Percentiles rank a stretch among this genome's conserved stretches.
phyloP scores from a whole-genome alignment of 30 jellyfish, hydroid and myxozoan species.

The Turritopsis dohrnii region DNA sequence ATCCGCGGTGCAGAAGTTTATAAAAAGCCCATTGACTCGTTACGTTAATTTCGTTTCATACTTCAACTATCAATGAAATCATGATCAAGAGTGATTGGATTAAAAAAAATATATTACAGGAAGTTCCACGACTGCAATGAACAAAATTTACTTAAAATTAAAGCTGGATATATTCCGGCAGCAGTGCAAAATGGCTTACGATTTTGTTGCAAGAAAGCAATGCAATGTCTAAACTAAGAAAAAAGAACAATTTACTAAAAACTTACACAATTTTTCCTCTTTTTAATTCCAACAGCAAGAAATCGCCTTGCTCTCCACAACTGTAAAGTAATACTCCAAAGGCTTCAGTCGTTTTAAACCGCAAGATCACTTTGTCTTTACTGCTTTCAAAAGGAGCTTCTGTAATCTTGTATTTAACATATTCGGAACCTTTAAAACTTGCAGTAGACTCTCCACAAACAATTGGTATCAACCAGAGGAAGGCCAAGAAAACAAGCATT shows the following conservation, averaged over 20 bases:
- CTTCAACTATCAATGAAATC: too few species aligned
- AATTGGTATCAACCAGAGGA: neutral
- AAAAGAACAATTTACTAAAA: neutral
- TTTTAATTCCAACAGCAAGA: slow-evolving; percentile 57
- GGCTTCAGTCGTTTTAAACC: slow-evolving; percentile 79
- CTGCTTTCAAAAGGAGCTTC: slow-evolving; percentile 3
- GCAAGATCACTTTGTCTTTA: slow-evolving; percentile 61
- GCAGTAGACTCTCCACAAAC: slow-evolving; percentile 28
- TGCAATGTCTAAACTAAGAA: neutral
- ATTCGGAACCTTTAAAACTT: slow-evolving; percentile 27
- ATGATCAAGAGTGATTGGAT: too few species aligned
- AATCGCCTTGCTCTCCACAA: slow-evolving; percentile 94
- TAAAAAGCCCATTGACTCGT: too few species aligned
- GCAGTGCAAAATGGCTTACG: too few species aligned
- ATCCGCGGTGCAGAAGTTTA: too few species aligned
- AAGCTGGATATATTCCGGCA: too few species aligned
- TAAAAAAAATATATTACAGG: too few species aligned
- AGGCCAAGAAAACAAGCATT: neutral
- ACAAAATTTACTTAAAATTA: too few species aligned
- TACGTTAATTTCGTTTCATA: too few species aligned
- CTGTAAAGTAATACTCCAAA: slow-evolving; percentile 83
- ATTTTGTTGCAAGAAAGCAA: neutral
- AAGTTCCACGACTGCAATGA: too few species aligned
- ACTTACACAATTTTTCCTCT: slow-evolving; percentile 92
- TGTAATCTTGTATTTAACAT: slow-evolving; percentile 14